Base-by-base conservation (phyloP, 1,140 invertebrate genomes). In the Triops longicaudatus region DNA sequence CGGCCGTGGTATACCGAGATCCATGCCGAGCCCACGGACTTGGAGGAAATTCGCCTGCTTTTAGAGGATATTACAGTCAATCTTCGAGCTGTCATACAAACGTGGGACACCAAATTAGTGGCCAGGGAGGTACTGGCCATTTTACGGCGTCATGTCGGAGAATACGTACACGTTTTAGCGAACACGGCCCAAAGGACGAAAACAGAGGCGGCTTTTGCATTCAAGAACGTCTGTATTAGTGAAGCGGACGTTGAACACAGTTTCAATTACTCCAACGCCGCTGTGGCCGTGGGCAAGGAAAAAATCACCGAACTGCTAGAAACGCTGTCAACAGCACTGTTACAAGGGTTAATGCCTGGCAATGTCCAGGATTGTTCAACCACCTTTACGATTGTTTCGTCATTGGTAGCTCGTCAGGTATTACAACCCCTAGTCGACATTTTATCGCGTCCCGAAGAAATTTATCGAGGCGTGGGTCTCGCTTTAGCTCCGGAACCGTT, bases 301-400 rank as follows among this genome's bases (percentile, higher is more conserved):
- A 27, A 43, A 42, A 17, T 43, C 7, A 17, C 26, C 10, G 37
- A 75, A 27, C 37, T 75, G 14, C 26, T 43, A n/a, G 26, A 75
- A 26, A 43, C 37, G 74, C 14, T 63, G 17, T 75, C 74, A 26
- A 42, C 74, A 12, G 37, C 37, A 10, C 26, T 75, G 37, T 43
- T 42, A 0, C 26, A 44, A n/a, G 37, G 37, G 12, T 72, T 77
- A 26, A 77, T 77, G 27, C 76, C 76, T n/a, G 76, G 76, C 72
- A 73, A 41, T 44, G 50, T 77, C 42, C 76, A 77, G 26, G 76
- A 77, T 41, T 77, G 76, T 22, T 44, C 71, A 0, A 44, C 76
- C 12, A 44, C 44, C 12, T 77, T 77, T 77, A 37, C 73, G 26
- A 41, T 77, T 44, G 26, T 71, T 42, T 77, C 72, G 43, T 42